A percentile compares a stretch with the other conserved stretches of the same genome.
Evolutionary conservation across 2,113 vertebrate genomes (phyloP).

Genomic region (Microtus richardsoni): DNA sequence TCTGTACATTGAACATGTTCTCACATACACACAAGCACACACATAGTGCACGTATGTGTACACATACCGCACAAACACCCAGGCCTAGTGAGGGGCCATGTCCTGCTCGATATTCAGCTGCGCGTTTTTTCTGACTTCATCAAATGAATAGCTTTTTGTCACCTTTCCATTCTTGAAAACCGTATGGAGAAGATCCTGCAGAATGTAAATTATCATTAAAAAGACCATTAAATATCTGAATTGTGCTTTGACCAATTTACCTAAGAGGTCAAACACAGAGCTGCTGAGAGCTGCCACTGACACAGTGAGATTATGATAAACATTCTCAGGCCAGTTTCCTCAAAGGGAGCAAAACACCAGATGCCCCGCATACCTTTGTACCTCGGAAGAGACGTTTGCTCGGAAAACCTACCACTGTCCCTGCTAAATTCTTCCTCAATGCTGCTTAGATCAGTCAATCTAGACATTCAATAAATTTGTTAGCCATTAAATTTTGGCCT

Average conservation of each 20-base stretch:
- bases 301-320: not conserved
- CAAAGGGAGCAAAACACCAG: slow-evolving; percentile 1
- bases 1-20: slow-evolving; percentile 91
- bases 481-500: slow-evolving; percentile 13
- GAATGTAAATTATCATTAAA: slow-evolving; percentile 45
- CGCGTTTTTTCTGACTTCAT: slow-evolving; percentile 98
- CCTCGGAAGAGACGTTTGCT: not conserved
- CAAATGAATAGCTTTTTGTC: slow-evolving; percentile 96
- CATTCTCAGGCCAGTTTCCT: slow-evolving; percentile 12
- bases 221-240: not conserved
- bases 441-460: not conserved
- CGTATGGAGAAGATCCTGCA: slow-evolving; percentile 96
- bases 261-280: slow-evolving; percentile 23
- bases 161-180: slow-evolving; percentile 97
- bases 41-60: slow-evolving; percentile 28
- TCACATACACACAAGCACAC: slow-evolving; percentile 77
- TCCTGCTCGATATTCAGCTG: slow-evolving; percentile 93
- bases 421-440: not conserved
- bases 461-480: slow-evolving; percentile 11
- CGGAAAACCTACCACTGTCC: not conserved
- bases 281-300: not conserved
- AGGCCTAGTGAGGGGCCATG: slow-evolving; percentile 88
- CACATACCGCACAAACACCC: slow-evolving; percentile 77
- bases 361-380: not conserved
- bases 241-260: not conserved